A percentile compares a stretch with the other conserved stretches of the same genome.
Evolutionary conservation across 2,797 vertebrate genomes (phyloP).

Genomic region (Lagodon rhomboides): DNA sequence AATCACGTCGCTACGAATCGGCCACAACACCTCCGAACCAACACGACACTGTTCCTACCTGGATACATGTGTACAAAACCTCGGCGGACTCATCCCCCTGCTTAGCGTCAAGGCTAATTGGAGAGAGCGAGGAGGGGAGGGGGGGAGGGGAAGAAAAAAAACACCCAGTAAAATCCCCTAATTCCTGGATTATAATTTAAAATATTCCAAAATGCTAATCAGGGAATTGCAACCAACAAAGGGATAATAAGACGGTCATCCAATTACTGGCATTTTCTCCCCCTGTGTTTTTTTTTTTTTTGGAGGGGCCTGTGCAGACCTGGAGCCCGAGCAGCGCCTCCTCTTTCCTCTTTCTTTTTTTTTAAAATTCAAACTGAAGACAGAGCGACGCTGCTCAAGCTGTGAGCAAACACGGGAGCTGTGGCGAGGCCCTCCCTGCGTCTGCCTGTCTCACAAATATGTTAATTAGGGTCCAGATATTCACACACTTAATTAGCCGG

Average conservation of each 20-base stretch:
- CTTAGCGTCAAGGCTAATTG: conserved; percentile 79
- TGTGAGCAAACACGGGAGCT: conserved; percentile 77
- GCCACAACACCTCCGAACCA: conserved; percentile 23
- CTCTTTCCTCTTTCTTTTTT: conserved; percentile 58
- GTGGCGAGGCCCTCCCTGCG: conserved; percentile 62
- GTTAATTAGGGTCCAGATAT: conserved; percentile 86
- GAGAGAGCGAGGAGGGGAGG: conserved; percentile 44
- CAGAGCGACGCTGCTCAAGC: conserved; percentile 67
- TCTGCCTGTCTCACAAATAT: conserved; percentile 86
- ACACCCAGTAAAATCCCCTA: conserved; percentile 81
- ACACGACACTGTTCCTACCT: conserved; percentile 56
- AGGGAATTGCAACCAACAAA: conserved; percentile 87
- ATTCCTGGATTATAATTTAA: conserved; percentile 88
- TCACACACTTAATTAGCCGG: conserved; percentile 85
- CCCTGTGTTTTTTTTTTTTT: conserved; percentile 53
- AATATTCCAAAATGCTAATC: conserved; percentile 88
- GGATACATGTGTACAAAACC: conserved; percentile 47
- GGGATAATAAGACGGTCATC: conserved; percentile 86
- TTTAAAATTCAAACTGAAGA: conserved; percentile 48
- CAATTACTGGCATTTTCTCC: conserved; percentile 81
- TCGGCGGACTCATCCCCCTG: conserved; percentile 59
- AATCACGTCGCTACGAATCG: conserved; percentile 5
- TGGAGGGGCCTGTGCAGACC: conserved; percentile 70
- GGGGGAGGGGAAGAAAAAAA: conserved; percentile 3
- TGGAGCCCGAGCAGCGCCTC: conserved; percentile 58